phyloP scores from a whole-genome alignment of 2,888 invertebrate species.

The Polydrusus tereticollis region DNA sequence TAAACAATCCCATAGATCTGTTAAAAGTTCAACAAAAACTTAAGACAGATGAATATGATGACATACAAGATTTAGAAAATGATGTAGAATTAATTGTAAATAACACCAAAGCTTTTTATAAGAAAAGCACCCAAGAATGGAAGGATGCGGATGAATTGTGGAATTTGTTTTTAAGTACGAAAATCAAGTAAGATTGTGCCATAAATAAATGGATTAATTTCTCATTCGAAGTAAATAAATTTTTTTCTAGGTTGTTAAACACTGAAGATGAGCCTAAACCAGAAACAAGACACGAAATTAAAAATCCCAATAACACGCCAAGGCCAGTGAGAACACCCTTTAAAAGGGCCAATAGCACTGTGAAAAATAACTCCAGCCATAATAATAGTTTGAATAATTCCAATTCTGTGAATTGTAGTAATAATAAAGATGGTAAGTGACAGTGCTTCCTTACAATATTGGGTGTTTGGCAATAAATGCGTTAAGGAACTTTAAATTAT shows the following conservation, averaged over 20 bases:
- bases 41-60: conserved; percentile 96
- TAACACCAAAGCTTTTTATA: conserved; percentile 97
- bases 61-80: conserved; percentile 89
- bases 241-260: conserved; percentile 28
- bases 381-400: conserved; percentile 70
- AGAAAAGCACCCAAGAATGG: conserved; percentile 86
- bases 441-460: no score
- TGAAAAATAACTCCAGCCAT: conserved; percentile 66
- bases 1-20: conserved; percentile 95
- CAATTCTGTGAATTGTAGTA: conserved; percentile 74
- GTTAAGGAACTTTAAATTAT: no score
- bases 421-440: conserved; percentile 57
- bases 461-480: no score
- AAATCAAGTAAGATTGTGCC: conserved; percentile 65
- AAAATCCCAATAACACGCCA: conserved; percentile 36
- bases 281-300: conserved; percentile 31
- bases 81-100: conserved; percentile 93
- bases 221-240: not conserved
- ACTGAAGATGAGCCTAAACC: conserved; percentile 29
- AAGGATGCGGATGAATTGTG: conserved; percentile 91
- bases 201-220: not conserved
- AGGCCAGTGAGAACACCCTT: conserved; percentile 26
- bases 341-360: conserved; percentile 36
- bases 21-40: conserved; percentile 95
- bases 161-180: conserved; percentile 82